phyloP scores from a whole-genome alignment of 2,888 invertebrate genomes.

The Listrodromus nycthemerus region DNA sequence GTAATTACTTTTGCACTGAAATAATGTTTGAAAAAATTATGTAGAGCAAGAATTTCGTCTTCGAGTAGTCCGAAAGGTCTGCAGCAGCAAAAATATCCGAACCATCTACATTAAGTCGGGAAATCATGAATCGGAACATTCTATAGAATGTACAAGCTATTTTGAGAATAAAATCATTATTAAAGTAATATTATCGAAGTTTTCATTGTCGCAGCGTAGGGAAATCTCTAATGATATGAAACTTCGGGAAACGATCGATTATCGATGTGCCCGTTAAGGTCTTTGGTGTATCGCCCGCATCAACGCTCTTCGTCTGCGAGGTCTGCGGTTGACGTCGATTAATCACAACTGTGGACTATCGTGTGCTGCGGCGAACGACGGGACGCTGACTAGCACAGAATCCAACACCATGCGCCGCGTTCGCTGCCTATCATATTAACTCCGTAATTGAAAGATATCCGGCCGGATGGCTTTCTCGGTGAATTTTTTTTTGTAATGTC shows the following conservation, averaged over 20 bases:
- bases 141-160: neutral
- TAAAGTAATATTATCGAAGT: no score
- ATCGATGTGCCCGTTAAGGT: constrained; percentile 23
- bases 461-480: constrained; percentile 80
- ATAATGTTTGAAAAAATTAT: no score
- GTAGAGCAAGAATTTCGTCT: no score
- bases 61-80: no score
- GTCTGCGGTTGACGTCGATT: constrained; percentile 84
- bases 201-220: neutral
- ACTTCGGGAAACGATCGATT: constrained; percentile 27
- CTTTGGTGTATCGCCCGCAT: constrained; percentile 8
- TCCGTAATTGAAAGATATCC: constrained; percentile 84
- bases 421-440: constrained; percentile 82
- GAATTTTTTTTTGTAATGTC: constrained; percentile 81
- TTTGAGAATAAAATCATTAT: neutral
- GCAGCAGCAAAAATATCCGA: no score
- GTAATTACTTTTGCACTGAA: no score
- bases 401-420: constrained; percentile 50
- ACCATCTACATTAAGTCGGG: no score
- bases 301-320: constrained; percentile 67
- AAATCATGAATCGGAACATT: neutral
- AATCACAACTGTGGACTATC: constrained; percentile 75
- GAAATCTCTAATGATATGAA: constrained; percentile 33
- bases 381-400: constrained; percentile 82
- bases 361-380: constrained; percentile 82